Evolutionary conservation across 1,140 invertebrate species (phyloP), one percentile per base, ranked within the genome.

Genomic region (Paramacrobiotus metropolitanus): DNA sequence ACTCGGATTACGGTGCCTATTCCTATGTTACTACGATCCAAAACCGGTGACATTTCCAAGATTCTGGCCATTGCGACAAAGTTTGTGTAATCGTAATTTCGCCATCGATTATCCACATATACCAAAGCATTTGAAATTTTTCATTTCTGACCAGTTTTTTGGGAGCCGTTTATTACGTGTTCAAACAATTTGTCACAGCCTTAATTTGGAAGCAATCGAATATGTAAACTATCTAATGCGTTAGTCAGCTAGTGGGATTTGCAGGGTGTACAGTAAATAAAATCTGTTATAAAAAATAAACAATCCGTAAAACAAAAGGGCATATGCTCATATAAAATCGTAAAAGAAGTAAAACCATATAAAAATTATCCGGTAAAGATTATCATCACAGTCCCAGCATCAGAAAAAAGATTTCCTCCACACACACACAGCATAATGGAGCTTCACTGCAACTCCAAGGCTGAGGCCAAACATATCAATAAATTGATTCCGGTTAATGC

Each of bases 1-100:
- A 97, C 86, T 2, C 79, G 93, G 64, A 91, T 98, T 65, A 82
- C 85, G 68, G 89, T 89, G 18, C 94, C 94, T 0, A 86, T 99
- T 65, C 94, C 94, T 2, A 84, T 87, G 2, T 79, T 87, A 59
- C 73, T 98, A n/a, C 76, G 92, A 62, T 75, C 80, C 0, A 92
- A 93, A 76, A 83, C 85, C 55, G 82, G 85, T 15, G 88, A 97
- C 74, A 91, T 94, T 70, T 89, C 90, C 0, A 99, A 98, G 77
- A 71, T 98, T 34, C 74, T 98, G 65, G 83, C 89, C 15, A 85
- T 97, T 65, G 87, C 91, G 29, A 84, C 87, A 45, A 85, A 79
- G 78, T 97, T 92, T 82, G 81, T 97, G 62, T 97, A 80, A 76
- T 66, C 21, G 9, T 60, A 21, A 61, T 62, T 20, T 61, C 64